phyloP scores from a whole-genome alignment of 2,888 invertebrate genomes.

The Acrobasis suavella region DNA sequence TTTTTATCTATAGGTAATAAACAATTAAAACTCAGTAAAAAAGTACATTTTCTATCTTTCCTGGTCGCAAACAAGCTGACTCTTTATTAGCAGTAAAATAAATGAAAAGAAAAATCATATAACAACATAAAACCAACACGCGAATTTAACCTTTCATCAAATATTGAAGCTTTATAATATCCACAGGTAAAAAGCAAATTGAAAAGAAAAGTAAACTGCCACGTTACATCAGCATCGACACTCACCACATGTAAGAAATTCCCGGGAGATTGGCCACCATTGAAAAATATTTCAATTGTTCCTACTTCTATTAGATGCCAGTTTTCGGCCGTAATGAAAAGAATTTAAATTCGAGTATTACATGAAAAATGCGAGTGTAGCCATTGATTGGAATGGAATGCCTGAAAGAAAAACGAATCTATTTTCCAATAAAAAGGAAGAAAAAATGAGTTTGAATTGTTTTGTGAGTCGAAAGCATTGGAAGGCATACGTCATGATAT shows the following conservation, averaged over 20 bases:
- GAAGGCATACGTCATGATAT: not conserved
- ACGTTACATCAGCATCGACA: not conserved
- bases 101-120: too few species aligned
- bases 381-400: slow-evolving; percentile 1
- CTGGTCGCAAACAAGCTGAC: too few species aligned
- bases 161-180: not conserved
- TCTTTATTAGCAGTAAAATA: too few species aligned
- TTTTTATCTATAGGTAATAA: too few species aligned
- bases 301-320: slow-evolving; percentile 3
- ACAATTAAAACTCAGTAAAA: too few species aligned
- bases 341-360: slow-evolving; percentile 13
- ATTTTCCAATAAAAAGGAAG: slow-evolving; percentile 11
- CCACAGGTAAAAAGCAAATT: not conserved
- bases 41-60: too few species aligned
- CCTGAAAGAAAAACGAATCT: slow-evolving; percentile 10
- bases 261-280: slow-evolving; percentile 8
- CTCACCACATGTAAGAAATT: slow-evolving; percentile 6
- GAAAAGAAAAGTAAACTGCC: not conserved
- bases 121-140: too few species aligned
- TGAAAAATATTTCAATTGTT: slow-evolving; percentile 18
- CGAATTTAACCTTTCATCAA: too few species aligned
- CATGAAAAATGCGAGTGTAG: slow-evolving; percentile 7
- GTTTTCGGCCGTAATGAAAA: slow-evolving; percentile 15
- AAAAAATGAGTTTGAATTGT: slow-evolving; percentile 5
- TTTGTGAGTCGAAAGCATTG: slow-evolving; percentile 8